Evolutionary conservation across 2,888 invertebrate species (phyloP).

Genomic region (Synergus gifuensis): DNA sequence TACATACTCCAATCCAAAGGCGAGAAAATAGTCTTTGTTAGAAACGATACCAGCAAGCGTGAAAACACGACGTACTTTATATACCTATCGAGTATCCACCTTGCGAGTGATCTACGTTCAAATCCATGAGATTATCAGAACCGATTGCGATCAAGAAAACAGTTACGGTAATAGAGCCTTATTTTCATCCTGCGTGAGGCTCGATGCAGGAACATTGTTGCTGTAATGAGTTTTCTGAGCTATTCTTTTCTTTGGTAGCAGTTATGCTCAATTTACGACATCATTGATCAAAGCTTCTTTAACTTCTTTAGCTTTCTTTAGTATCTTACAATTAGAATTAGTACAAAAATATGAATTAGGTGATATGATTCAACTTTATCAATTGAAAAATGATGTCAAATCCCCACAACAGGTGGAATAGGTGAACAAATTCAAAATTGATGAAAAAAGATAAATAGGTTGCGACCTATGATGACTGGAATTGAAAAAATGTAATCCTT

Average conservation of each 20-base stretch:
- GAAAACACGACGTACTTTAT: slow-evolving; percentile 24
- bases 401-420: no score
- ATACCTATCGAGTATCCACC: background rate
- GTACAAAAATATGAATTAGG: background rate
- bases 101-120: slow-evolving; percentile 25
- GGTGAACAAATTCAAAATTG: no score
- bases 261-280: slow-evolving; percentile 21
- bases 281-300: slow-evolving; percentile 1
- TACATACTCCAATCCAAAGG: slow-evolving; percentile 46
- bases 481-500: background rate
- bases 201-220: slow-evolving; percentile 4
- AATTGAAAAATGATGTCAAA: no score
- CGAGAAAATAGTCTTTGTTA: slow-evolving; percentile 18
- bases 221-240: background rate
- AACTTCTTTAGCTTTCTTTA: background rate
- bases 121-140: slow-evolving; percentile 29
- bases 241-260: background rate
- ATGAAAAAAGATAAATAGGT: no score
- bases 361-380: no score
- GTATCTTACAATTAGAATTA: background rate
- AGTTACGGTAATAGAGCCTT: slow-evolving; percentile 33
- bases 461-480: background rate
- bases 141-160: slow-evolving; percentile 8
- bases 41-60: slow-evolving; percentile 4
- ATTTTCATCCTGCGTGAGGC: slow-evolving; percentile 18